These are phyloP conservation scores for Liposcelis brunnea DNA, from an alignment of 2,888 invertebrate genomes.

Conservation along the genomic window DNA sequence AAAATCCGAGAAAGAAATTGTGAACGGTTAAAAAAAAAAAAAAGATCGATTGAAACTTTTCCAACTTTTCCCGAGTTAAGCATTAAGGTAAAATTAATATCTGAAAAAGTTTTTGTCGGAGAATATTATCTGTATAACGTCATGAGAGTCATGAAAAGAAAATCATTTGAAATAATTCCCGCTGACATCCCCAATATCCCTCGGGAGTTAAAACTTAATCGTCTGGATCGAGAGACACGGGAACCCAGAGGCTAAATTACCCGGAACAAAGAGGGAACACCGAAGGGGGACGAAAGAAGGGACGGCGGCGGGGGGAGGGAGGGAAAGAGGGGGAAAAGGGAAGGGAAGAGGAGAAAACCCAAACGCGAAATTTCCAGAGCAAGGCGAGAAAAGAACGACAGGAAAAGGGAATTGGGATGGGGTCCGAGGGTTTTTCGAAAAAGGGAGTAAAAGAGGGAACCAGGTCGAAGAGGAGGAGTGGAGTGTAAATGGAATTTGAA, in stretches of 20 bases:
- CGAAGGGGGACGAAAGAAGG: slow-evolving; percentile 1
- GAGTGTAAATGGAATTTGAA: slow-evolving; percentile 9
- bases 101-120: too few species aligned
- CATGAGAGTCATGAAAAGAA: slow-evolving; percentile 3
- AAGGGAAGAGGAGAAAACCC: slow-evolving; percentile 5
- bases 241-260: slow-evolving; percentile 4
- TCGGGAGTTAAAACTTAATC: slow-evolving; percentile 9
- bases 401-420: too few species aligned
- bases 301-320: background rate
- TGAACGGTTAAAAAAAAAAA: too few species aligned
- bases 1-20: too few species aligned
- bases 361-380: background rate
- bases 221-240: slow-evolving; percentile 9
- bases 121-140: background rate
- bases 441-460: too few species aligned
- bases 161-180: slow-evolving; percentile 9
- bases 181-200: slow-evolving; percentile 10
- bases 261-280: slow-evolving; percentile 3
- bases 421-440: too few species aligned
- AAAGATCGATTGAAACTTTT: too few species aligned
- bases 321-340: background rate
- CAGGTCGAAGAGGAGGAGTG: background rate
- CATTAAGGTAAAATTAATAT: too few species aligned
- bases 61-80: too few species aligned
- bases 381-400: slow-evolving; percentile 9